phyloP scores from a whole-genome alignment of 2,888 invertebrate genomes.

The Agonopterix subpropinquella region DNA sequence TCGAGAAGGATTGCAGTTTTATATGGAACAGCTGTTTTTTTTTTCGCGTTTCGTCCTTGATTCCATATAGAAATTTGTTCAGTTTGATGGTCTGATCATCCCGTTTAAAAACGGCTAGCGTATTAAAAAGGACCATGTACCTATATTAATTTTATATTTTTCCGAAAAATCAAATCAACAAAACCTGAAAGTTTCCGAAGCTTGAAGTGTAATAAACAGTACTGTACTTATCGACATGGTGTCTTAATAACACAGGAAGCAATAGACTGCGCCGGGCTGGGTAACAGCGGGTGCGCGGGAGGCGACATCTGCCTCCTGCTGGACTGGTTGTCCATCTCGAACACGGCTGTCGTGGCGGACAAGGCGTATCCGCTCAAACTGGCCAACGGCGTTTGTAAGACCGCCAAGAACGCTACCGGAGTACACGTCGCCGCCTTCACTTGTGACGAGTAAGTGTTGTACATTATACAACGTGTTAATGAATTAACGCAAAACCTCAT shows the following conservation, averaged over 20 bases:
- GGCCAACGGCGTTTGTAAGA: slow-evolving; percentile 56
- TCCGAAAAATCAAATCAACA: too few relatives aligned
- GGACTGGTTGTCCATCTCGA: slow-evolving; percentile 79
- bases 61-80: too few relatives aligned
- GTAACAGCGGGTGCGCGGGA: slow-evolving; percentile 85
- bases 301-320: slow-evolving; percentile 88
- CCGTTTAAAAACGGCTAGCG: too few relatives aligned
- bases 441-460: slow-evolving; percentile 79
- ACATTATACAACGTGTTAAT: too few relatives aligned
- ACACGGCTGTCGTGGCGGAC: slow-evolving; percentile 74
- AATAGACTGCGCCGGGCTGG: slow-evolving; percentile 86
- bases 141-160: too few relatives aligned
- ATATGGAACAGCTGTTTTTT: too few relatives aligned
- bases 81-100: too few relatives aligned
- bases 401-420: slow-evolving; percentile 54
- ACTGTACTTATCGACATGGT: neutral
- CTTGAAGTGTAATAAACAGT: neutral
- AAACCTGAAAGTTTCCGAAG: too few relatives aligned
- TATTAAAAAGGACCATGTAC: too few relatives aligned
- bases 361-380: slow-evolving; percentile 78
- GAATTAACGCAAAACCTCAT: too few relatives aligned
- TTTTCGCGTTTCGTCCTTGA: too few relatives aligned
- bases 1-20: too few relatives aligned
- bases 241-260: slow-evolving; percentile 64
- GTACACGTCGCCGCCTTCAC: slow-evolving; percentile 72